Conservation (phyloP, 2,888 invertebrate species). For the Baronia brevicornis region DNA sequence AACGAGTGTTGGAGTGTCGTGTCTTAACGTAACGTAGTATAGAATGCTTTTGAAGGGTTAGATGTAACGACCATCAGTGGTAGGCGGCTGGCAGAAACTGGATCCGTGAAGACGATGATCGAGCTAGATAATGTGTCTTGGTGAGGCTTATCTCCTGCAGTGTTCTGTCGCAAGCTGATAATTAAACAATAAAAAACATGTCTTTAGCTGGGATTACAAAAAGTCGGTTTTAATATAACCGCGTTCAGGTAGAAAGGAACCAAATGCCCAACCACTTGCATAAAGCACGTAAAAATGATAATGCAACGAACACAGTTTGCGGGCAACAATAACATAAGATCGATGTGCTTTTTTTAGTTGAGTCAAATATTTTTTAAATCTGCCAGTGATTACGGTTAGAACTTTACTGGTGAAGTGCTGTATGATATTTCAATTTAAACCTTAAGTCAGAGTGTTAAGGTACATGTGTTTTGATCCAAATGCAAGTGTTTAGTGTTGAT, state of each 20-base stretch:
- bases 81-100: no score
- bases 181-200: no score
- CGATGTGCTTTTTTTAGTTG: slow-evolving; percentile 47
- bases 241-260: slow-evolving; percentile 12
- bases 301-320: slow-evolving; percentile 18
- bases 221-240: slow-evolving; percentile 11
- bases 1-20: no score
- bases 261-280: slow-evolving; percentile 32
- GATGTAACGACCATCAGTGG: no score
- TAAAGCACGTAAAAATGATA: slow-evolving; percentile 30
- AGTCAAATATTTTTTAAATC: slow-evolving; percentile 32
- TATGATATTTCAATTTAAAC: slow-evolving; percentile 13
- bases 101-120: no score
- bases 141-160: no score
- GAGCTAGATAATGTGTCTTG: no score
- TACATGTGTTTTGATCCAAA: neutral
- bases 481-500: slow-evolving; percentile 3
- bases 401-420: slow-evolving; percentile 1
- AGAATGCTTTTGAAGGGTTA: no score
- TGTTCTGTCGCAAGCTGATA: no score
- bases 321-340: slow-evolving; percentile 48
- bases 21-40: no score
- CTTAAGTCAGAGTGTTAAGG: slow-evolving; percentile 2
- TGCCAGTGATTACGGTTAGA: slow-evolving; percentile 14
- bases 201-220: slow-evolving; percentile 17